Base-by-base conservation (phyloP, 2,888 invertebrate genomes). In the Urechis unicinctus region DNA sequence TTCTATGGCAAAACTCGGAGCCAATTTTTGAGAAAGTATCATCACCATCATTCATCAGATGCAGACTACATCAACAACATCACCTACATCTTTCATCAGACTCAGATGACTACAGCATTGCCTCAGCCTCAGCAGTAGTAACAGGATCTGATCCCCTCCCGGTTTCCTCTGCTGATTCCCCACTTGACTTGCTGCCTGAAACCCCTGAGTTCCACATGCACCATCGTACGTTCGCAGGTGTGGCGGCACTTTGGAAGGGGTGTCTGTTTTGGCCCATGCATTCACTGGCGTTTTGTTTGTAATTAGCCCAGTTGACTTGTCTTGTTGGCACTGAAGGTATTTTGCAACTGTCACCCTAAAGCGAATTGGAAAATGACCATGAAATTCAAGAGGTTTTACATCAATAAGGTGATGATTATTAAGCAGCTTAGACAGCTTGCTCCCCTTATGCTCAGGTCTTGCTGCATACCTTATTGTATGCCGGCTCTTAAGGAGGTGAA, bases 101-200 rank as follows among this genome's bases (percentile, higher is more conserved):
- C 87, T 86, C 29, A 93, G 88, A 81, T 95, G 94, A 71, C 90
- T 89, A 72, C 91, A 91, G 57, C 90, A 85, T 74, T 97, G 95
- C 0, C 95, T 83, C 57, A 96, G 78, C 13, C 95, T 83, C 54
- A 95, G 78, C 17, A 96, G 74, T 1, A 94, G 81, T 0, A 92
- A 88, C 62, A 96, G 66, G 24, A 81, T 72, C 50, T 73, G 69
- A 24, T 68, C 68, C n/a, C 67, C 71, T 9, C 55, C 57, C 3
- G 57, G 26, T 49, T 28, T 47, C 17, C 21, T 9, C 25, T 21
- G 41, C n/a, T 24, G 24, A n/a, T n/a, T n/a, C n/a, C n/a, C 25
- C 28, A 50, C 9, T 9, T 53, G 53, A 53, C 57, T 57, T 21
- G 55, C 55, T 24, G 25, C 17, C 25, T 26, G 42, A 42, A 43